Conservation (phyloP, 1,140 invertebrate species). For the Acromyrmex echinatior region DNA sequence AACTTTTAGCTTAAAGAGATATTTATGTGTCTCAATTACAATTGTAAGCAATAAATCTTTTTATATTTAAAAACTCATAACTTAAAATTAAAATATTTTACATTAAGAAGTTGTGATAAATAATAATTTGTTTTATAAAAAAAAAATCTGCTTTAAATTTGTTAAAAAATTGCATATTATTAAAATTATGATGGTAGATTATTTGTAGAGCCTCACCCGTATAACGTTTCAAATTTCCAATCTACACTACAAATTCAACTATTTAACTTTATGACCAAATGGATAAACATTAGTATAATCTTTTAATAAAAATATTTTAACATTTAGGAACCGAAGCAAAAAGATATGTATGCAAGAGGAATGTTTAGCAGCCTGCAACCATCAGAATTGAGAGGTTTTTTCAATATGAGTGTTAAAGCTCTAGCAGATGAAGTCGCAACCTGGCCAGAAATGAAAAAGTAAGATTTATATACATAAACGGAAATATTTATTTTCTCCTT, state of each 20-base stretch:
- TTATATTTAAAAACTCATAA: background rate
- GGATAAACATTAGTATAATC: background rate
- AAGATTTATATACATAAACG: slow-evolving; percentile 10
- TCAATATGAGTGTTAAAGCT: slow-evolving; percentile 69
- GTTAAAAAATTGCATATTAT: background rate
- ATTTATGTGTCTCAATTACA: background rate
- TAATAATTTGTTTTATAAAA: background rate
- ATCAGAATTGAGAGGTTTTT: slow-evolving; percentile 76
- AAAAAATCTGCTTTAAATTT: background rate
- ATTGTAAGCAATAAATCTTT: background rate
- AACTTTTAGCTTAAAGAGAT: background rate
- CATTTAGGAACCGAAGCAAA: slow-evolving; percentile 83
- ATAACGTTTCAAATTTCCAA: background rate
- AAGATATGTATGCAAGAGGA: slow-evolving; percentile 79
- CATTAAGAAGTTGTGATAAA: background rate
- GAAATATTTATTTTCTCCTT: background rate
- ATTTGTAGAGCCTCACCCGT: background rate
- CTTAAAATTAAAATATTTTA: slow-evolving; percentile 2
- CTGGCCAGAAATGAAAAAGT: slow-evolving; percentile 82
- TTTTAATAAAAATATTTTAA: slow-evolving; percentile 16
- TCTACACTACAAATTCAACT: background rate
- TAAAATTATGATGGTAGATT: background rate
- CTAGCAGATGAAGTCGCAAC: slow-evolving; percentile 76
- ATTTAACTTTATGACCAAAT: background rate
- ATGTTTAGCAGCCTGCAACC: slow-evolving; percentile 78